phyloP scores from a whole-genome alignment of 2,113 vertebrate genomes.

The Budorcas taxicolor region DNA sequence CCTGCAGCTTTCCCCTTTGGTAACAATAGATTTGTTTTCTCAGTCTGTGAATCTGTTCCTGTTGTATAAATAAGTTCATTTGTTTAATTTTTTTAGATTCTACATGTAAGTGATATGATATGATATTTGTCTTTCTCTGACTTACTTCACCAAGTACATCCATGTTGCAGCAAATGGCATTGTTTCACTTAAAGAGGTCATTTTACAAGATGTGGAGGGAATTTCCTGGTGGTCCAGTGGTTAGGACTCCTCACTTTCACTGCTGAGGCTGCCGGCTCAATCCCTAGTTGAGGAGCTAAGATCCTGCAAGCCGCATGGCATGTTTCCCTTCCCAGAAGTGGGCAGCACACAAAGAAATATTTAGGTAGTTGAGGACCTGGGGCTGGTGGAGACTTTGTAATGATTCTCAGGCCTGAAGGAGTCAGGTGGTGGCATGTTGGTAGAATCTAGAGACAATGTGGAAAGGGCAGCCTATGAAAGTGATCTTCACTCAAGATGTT shows the following conservation, averaged over 20 bases:
- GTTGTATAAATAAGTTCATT: not conserved
- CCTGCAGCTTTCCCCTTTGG: not conserved
- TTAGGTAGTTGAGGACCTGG: not conserved
- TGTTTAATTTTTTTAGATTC: not conserved
- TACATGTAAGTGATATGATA: not conserved
- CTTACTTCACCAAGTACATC: not conserved
- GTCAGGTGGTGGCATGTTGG: not conserved
- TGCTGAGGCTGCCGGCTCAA: rapidly evolving
- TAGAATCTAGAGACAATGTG: not conserved
- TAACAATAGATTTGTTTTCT: not conserved
- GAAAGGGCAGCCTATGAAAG: not conserved
- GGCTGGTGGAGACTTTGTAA: not conserved
- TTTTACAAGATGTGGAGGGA: not conserved
- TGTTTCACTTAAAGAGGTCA: not conserved
- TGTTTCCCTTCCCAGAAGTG: not conserved
- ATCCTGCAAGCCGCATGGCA: not conserved
- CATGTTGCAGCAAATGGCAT: not conserved
- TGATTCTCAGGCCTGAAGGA: not conserved
- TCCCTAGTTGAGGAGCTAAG: not conserved
- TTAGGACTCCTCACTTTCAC: not conserved
- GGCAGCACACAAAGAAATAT: not conserved
- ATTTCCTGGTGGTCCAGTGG: not conserved
- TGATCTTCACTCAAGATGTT: not conserved
- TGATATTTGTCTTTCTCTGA: not conserved
- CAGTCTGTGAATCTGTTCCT: not conserved